These are phyloP conservation scores for Stegodyphus mimosarum DNA, from an alignment of 1,140 invertebrate species.

Conservation along the genomic window DNA sequence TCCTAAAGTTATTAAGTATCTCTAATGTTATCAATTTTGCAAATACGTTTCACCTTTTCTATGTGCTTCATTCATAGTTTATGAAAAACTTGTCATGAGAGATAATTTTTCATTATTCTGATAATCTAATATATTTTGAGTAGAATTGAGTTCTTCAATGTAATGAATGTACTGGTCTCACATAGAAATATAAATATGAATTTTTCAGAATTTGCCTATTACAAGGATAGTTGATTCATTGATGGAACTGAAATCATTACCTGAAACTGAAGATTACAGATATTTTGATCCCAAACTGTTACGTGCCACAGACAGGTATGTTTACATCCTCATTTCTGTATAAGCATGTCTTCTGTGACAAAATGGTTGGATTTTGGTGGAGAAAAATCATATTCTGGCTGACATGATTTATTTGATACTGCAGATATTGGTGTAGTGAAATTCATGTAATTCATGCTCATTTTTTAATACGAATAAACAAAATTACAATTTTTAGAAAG, in stretches of 20 bases:
- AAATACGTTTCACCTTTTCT: too few species aligned
- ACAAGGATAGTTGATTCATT: conserved; percentile 92
- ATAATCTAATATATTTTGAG: neutral
- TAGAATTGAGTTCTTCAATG: too few species aligned
- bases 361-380: neutral
- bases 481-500: too few species aligned
- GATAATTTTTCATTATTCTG: neutral
- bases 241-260: conserved; percentile 84
- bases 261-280: conserved; percentile 86
- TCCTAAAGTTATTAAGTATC: too few species aligned
- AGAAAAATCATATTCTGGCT: neutral
- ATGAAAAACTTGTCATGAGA: neutral
- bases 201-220: conserved; percentile 82
- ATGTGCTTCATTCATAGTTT: neutral
- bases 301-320: conserved; percentile 75
- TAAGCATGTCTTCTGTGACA: neutral
- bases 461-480: neutral
- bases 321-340: neutral
- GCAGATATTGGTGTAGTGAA: neutral
- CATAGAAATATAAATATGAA: neutral
- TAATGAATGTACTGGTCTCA: too few species aligned
- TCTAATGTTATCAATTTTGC: too few species aligned
- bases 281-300: conserved; percentile 94
- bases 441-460: neutral
- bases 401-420: neutral